Percentiles rank a stretch among this genome's conserved stretches.
Evolutionary conservation across 2,797 vertebrate genomes (phyloP).

Genomic region (Aulostomus chinensis): DNA sequence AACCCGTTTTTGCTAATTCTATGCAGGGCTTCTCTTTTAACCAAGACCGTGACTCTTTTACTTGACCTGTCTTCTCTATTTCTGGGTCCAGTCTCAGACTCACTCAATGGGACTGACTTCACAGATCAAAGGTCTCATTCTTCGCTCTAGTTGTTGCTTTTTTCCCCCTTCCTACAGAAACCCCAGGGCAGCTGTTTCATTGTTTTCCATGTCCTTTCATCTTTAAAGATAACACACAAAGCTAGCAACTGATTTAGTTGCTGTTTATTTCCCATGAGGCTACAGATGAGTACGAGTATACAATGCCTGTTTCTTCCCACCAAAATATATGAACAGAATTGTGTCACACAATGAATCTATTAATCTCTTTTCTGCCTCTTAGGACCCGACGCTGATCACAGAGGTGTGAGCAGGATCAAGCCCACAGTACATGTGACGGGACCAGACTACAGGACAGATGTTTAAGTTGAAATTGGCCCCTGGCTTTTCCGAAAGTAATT

Average conservation of each 20-base stretch:
- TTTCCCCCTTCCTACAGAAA: conserved; percentile 60
- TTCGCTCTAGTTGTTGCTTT: conserved; percentile 63
- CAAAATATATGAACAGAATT: conserved; percentile 26
- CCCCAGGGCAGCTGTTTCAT: conserved; percentile 67
- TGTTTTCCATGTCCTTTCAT: conserved; percentile 76
- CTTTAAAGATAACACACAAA: conserved; percentile 74
- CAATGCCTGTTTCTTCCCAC: conserved; percentile 50
- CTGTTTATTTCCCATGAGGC: conserved; percentile 68
- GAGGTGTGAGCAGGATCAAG: conserved; percentile 19
- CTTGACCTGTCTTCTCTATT: conserved; percentile 58
- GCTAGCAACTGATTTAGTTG: conserved; percentile 65
- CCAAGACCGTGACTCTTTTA: conserved; percentile 9
- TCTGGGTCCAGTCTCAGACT: conserved; percentile 53
- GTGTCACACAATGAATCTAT: conserved; percentile 13
- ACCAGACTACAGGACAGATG: conserved; percentile 67
- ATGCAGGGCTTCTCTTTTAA: conserved; percentile 23
- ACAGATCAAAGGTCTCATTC: conserved; percentile 75
- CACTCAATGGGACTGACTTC: conserved; percentile 58
- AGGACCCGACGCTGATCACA: conserved; percentile 6
- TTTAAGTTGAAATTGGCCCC: conserved; percentile 58
- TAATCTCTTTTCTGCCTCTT: conserved; percentile 13
- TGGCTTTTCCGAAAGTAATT: conserved; percentile 52
- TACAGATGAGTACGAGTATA: conserved; percentile 57
- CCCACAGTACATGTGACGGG: conserved; percentile 30
- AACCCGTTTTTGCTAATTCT: no score